These are phyloP conservation scores for Arrhopalites spinosus DNA, from an alignment of 2,888 invertebrate genomes.

Conservation along the genomic window DNA sequence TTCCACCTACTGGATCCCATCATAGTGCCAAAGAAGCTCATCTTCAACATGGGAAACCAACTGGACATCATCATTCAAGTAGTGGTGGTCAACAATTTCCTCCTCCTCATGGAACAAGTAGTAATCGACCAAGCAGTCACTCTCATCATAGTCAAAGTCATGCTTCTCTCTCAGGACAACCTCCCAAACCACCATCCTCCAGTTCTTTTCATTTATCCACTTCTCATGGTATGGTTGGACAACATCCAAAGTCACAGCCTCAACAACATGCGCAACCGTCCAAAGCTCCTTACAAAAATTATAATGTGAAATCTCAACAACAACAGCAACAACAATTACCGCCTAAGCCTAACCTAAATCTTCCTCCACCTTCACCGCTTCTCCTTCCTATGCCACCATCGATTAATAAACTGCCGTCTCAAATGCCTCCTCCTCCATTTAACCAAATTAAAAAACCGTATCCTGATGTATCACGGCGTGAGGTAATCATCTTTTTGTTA, in stretches of 20 bases:
- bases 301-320: conserved; percentile 34
- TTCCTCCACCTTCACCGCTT: no score
- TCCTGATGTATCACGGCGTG: conserved; percentile 17
- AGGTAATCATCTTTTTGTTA: neutral
- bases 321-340: conserved; percentile 2
- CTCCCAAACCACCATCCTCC: neutral
- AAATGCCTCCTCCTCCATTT: neutral
- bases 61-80: conserved; percentile 29
- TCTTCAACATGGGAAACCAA: conserved; percentile 8
- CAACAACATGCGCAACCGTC: conserved; percentile 32
- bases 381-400: no score
- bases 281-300: conserved; percentile 32
- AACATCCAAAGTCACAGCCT: neutral
- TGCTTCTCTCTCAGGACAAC: neutral
- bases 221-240: conserved; percentile 28
- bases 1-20: conserved; percentile 20
- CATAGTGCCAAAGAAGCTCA: conserved; percentile 22
- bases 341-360: neutral
- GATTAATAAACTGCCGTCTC: no score
- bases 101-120: conserved; percentile 18
- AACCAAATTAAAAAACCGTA: conserved; percentile 36
- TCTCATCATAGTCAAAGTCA: conserved; percentile 20
- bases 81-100: neutral
- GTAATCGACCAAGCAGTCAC: conserved; percentile 31
- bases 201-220: neutral